Evolutionary conservation across 2,797 vertebrate species (phyloP).

Genomic region (Hybognathus amarus): DNA sequence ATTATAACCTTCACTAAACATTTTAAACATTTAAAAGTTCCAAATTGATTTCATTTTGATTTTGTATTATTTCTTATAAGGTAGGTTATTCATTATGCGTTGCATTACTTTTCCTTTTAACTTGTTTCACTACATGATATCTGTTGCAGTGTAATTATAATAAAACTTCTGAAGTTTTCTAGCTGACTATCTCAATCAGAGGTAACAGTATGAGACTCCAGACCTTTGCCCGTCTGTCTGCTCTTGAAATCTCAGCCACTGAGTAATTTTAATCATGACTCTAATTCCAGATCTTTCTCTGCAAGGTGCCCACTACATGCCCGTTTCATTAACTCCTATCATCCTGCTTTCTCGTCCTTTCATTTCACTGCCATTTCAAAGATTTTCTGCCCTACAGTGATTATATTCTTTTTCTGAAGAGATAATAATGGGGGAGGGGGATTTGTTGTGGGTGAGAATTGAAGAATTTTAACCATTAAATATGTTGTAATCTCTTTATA

Average conservation of each 20-base stretch:
- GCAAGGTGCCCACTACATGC: conserved; percentile 76
- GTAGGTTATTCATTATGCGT: conserved; percentile 26
- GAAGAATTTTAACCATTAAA: conserved; percentile 6
- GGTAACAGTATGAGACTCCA: conserved; percentile 25
- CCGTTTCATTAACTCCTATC: conserved; percentile 78
- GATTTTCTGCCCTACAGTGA: conserved; percentile 73
- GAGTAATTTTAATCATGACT: conserved; percentile 81
- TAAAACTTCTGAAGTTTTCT: conserved; percentile 9
- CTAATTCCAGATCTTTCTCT: conserved; percentile 77
- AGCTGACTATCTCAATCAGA: conserved; percentile 2
- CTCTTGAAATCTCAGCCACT: conserved; percentile 58
- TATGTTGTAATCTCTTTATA: neutral
- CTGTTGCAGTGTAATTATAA: conserved; percentile 24
- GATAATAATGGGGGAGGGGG: neutral
- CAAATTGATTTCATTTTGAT: neutral
- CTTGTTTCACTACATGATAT: neutral
- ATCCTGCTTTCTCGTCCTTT: conserved; percentile 59
- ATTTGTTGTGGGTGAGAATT: conserved; percentile 10
- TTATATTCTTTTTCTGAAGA: conserved; percentile 69
- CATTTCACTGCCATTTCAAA: conserved; percentile 70
- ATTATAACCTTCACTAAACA: neutral
- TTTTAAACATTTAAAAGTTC: neutral
- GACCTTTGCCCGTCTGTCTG: conserved; percentile 68
- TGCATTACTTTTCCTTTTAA: conserved; percentile 13
- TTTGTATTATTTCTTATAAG: neutral